phyloP scores from a whole-genome alignment of 2,113 vertebrate species.

The Rhea americana region DNA sequence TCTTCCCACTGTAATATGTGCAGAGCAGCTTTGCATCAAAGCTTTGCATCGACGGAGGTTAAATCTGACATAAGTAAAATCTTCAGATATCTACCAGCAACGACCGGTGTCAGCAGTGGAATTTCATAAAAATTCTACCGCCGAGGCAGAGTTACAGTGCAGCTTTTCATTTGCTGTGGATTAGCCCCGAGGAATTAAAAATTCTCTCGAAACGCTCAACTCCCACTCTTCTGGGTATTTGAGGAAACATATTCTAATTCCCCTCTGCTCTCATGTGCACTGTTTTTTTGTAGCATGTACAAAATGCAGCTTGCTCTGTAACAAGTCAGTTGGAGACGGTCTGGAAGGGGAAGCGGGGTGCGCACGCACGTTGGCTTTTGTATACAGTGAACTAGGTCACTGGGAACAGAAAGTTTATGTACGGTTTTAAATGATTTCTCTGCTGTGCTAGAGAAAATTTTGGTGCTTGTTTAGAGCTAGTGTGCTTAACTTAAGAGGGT shows the following conservation, averaged over 20 bases:
- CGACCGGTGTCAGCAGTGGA: rapidly evolving
- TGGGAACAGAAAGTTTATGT: background rate
- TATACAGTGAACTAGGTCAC: rapidly evolving
- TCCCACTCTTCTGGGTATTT: background rate
- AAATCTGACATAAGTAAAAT: background rate
- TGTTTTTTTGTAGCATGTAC: background rate
- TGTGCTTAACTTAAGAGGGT: rapidly evolving
- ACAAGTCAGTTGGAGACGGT: rapidly evolving
- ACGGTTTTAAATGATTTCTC: background rate
- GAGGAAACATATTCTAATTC: background rate
- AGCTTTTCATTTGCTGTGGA: background rate
- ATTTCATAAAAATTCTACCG: background rate
- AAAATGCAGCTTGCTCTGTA: background rate
- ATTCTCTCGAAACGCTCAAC: background rate
- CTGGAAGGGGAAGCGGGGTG: background rate
- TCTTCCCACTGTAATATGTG: background rate
- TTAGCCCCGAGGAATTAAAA: background rate
- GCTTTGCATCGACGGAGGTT: background rate
- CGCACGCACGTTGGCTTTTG: background rate
- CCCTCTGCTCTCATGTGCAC: rapidly evolving
- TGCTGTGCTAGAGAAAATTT: background rate
- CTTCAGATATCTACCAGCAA: background rate
- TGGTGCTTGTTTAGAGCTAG: background rate
- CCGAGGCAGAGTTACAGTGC: background rate
- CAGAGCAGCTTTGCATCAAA: background rate